phyloP scores from a whole-genome alignment of 1,140 invertebrate genomes.

The Stegodyphus mimosarum region DNA sequence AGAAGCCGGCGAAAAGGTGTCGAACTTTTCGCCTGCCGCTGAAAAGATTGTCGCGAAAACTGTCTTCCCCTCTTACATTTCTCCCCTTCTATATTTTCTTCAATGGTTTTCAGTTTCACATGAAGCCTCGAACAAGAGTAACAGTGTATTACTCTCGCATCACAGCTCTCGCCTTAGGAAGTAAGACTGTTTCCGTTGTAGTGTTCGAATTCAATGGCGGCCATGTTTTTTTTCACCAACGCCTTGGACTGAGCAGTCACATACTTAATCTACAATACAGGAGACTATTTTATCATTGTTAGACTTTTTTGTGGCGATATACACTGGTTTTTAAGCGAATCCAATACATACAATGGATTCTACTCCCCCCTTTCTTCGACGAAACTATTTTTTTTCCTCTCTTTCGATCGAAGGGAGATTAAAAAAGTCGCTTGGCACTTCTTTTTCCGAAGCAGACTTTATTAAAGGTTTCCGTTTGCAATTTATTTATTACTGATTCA shows the following conservation, averaged over 20 bases:
- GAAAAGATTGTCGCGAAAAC: constrained; percentile 18
- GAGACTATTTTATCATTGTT: constrained; percentile 55
- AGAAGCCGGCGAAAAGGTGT: constrained; percentile 52
- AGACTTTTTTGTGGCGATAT: constrained; percentile 18
- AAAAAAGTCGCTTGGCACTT: constrained; percentile 44
- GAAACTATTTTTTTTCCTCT: not conserved
- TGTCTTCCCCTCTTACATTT: not conserved
- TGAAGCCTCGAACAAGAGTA: constrained; percentile 34
- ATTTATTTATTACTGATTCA: constrained; percentile 61
- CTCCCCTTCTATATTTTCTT: constrained; percentile 38
- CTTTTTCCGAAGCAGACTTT: constrained; percentile 34
- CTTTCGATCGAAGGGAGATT: constrained; percentile 27
- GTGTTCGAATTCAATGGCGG: constrained; percentile 43
- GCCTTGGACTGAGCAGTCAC: constrained; percentile 53
- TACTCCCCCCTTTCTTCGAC: not conserved
- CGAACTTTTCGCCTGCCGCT: constrained; percentile 36
- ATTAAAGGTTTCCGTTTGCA: constrained; percentile 61
- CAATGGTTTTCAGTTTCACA: constrained; percentile 57
- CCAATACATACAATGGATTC: constrained; percentile 18
- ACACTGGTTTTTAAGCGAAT: constrained; percentile 48
- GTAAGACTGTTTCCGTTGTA: constrained; percentile 49
- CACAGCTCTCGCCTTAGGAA: constrained; percentile 22
- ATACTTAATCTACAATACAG: constrained; percentile 59
- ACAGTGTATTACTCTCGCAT: constrained; percentile 50
- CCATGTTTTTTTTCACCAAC: constrained; percentile 48